phyloP scores from a whole-genome alignment of 2,113 vertebrate genomes.

The Tachuris rubrigastra region DNA sequence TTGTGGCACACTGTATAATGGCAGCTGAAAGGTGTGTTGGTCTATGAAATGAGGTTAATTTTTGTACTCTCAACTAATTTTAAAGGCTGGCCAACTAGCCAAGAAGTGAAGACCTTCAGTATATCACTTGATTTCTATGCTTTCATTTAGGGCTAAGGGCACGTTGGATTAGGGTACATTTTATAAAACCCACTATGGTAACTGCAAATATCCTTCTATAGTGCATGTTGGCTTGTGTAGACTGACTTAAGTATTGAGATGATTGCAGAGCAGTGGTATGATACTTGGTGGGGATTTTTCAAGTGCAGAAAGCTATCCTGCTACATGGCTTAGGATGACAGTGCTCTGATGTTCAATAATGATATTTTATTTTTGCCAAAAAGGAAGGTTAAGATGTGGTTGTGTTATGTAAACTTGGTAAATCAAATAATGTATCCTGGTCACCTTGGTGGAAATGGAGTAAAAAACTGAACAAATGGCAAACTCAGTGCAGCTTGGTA shows the following conservation, averaged over 20 bases:
- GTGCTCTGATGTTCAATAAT: background rate
- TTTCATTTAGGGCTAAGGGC: background rate
- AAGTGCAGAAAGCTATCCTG: background rate
- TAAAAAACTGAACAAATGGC: background rate
- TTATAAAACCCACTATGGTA: background rate
- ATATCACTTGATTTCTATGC: background rate
- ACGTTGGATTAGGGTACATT: background rate
- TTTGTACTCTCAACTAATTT: background rate
- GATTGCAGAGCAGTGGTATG: background rate
- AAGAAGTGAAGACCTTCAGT: background rate
- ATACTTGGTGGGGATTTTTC: background rate
- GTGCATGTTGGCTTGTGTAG: background rate
- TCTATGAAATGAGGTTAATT: background rate
- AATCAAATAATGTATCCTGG: background rate
- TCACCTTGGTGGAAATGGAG: background rate
- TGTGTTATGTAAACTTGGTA: background rate
- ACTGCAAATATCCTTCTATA: background rate
- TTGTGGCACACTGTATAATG: fast-evolving
- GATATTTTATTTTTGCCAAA: background rate
- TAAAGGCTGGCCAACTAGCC: background rate
- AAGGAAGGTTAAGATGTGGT: background rate
- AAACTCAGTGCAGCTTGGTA: fast-evolving
- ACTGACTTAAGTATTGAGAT: background rate
- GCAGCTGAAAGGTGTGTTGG: background rate
- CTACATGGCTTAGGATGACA: background rate